Evolutionary conservation across 2,797 vertebrate genomes (phyloP), one percentile per base, ranked within the genome.

Genomic region (Enteromius radiatus): DNA sequence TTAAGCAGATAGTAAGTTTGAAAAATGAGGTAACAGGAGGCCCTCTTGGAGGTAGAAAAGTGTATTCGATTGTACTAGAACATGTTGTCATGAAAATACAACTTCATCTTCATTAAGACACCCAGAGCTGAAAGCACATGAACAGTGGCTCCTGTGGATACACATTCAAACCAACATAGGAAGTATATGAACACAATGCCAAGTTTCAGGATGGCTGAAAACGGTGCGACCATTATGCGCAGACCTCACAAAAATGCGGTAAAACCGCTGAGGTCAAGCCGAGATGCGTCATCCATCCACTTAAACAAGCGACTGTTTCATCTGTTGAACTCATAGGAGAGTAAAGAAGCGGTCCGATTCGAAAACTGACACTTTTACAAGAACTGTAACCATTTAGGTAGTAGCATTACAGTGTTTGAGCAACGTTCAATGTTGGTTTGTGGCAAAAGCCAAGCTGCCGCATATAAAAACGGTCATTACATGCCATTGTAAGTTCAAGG

Each of bases 1-100:
- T 88, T 86, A 89, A 91, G 90, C 95, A 95, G 94, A 92, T 95
- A 96, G 95, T 95, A 93, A 94, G 90, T 95, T 85, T 95, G 97
- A 96, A 95, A 95, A 96, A 94, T 95, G 97, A 97, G 97, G 97
- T 97, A 97, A 97, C 95, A 95, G 94, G 93, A 96, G 96, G 95
- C 95, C 95, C 92, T 96, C 92, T 82, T 95, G 95, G 97, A 98
- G 97, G 97, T 98, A 98, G 97, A 95, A 94, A 93, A 95, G 96
- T 97, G 95, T 92, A 92, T 93, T 92, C 84, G 96, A 97, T 98
- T 98, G 96, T 98, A 95, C 94, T 94, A 96, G 92, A 96, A 96
- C 91, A 91, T 88, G 87, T 90, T 92, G 95, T 86, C 94, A 92
- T 84, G 91, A 94, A 94, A 89, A 95, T 89, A 93, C 87, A 94